Base-by-base conservation (phyloP, 1,140 invertebrate species). In the Myzus persicae region DNA sequence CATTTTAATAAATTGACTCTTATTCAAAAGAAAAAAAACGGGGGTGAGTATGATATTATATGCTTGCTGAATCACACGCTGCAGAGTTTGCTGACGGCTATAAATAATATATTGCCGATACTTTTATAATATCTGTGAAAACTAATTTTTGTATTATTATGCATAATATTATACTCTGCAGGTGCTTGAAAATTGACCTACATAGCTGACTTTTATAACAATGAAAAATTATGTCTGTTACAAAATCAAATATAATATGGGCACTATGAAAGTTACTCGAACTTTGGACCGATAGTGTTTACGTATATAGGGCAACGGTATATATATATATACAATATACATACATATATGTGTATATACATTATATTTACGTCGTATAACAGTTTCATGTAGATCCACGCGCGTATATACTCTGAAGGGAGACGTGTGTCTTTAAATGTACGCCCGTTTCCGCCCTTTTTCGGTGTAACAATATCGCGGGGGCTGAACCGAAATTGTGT, bases 401-500 rank as follows among this genome's bases (percentile, higher is more conserved):
- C 20, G 85, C 42, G 31, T 88, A 88, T 88, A 46, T 89, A 54
- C 38, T 89, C 88, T 51, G 14, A 46, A 54, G 46, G 46, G 88
- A 89, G 51, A 89, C 88, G 88, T 38, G 88, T 89, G 88, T 89
- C 88, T 89, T 89, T 89, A 38, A 54, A 38, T 87, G 46, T 93
- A 93, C 91, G 91, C 91, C 91, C 46, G 91, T 93, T 93, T 93
- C 91, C 91, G 91, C 91, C 91, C 91, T 93, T 93, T 93, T 93
- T 85, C 81, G 14, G 91, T 42, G 14, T 51, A 93, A 93, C 91
- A 93, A 93, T 93, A 84, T 93, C 91, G 91, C 91, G 91, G 91
- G 91, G 91, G 91, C 91, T 18, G 91, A 93, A 93, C 91, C 91
- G 36, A 93, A 93, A 93, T 93, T 54, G n/a, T 93, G 91, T 93